Conservation (phyloP, 2,888 invertebrate genomes). For the Leptopilina drosophilae region DNA sequence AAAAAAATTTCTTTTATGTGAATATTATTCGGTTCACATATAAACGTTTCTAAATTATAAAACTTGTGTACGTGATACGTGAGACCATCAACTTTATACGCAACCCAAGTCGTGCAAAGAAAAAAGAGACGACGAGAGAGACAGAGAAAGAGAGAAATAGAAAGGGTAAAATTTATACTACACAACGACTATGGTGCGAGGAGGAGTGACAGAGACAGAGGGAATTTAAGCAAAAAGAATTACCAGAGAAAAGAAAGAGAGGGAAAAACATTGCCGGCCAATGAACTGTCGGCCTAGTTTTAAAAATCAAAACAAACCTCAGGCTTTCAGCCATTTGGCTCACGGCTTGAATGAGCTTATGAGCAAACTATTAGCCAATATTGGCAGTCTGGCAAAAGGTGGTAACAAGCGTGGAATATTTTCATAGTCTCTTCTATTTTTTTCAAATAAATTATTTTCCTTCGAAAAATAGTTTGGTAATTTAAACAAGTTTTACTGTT, state of each 20-base stretch:
- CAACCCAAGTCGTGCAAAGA: constrained; percentile 32
- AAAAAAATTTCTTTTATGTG: background rate
- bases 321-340: constrained; percentile 34
- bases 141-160: constrained; percentile 26
- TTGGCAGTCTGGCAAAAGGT: background rate
- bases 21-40: constrained; percentile 7
- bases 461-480: no score
- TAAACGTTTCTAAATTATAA: constrained; percentile 10
- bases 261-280: constrained; percentile 55
- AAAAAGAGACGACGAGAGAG: constrained; percentile 27
- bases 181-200: background rate
- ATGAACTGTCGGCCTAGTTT: constrained; percentile 72
- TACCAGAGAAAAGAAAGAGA: constrained; percentile 48
- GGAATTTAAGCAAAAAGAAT: constrained; percentile 45
- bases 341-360: constrained; percentile 16
- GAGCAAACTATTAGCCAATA: constrained; percentile 19
- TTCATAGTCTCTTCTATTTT: no score
- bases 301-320: constrained; percentile 73
- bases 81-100: constrained; percentile 24
- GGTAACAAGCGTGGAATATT: background rate
- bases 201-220: constrained; percentile 47
- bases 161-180: constrained; percentile 5
- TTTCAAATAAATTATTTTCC: no score
- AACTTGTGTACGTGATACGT: constrained; percentile 7
- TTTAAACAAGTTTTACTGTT: no score